Conservation (phyloP, 2,888 invertebrate species). For the Petrophora chlorosata region DNA sequence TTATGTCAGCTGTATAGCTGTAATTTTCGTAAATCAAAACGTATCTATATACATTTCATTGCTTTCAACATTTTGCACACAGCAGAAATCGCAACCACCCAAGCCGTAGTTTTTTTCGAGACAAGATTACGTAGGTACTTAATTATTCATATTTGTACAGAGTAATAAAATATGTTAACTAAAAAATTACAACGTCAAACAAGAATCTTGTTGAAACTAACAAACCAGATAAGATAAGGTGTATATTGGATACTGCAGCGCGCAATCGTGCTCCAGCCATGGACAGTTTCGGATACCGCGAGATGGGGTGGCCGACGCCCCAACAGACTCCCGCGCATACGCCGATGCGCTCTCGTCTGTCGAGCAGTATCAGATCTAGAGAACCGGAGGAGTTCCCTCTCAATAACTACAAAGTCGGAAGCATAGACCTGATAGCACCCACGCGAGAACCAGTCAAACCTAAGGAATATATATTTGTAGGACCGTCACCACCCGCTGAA, state of each 20-base stretch:
- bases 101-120: no score
- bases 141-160: slow-evolving; percentile 49
- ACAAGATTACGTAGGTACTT: no score
- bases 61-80: no score
- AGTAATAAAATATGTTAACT: slow-evolving; percentile 66
- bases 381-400: slow-evolving; percentile 84
- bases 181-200: slow-evolving; percentile 70
- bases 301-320: slow-evolving; percentile 80
- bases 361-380: slow-evolving; percentile 74
- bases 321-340: slow-evolving; percentile 62
- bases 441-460: slow-evolving; percentile 82
- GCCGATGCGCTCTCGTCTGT: slow-evolving; percentile 58
- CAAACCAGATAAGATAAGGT: slow-evolving; percentile 72
- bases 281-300: slow-evolving; percentile 87
- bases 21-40: no score
- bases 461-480: slow-evolving; percentile 90
- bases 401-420: slow-evolving; percentile 68
- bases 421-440: slow-evolving; percentile 84
- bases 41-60: no score
- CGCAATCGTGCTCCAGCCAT: slow-evolving; percentile 69
- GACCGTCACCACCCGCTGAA: slow-evolving; percentile 91
- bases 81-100: no score
- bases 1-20: no score
- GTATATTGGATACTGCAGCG: slow-evolving; percentile 34
- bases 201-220: slow-evolving; percentile 58